Evolutionary conservation across 2,113 vertebrate species (phyloP).

Genomic region (Oxygymnocypris stewartii): DNA sequence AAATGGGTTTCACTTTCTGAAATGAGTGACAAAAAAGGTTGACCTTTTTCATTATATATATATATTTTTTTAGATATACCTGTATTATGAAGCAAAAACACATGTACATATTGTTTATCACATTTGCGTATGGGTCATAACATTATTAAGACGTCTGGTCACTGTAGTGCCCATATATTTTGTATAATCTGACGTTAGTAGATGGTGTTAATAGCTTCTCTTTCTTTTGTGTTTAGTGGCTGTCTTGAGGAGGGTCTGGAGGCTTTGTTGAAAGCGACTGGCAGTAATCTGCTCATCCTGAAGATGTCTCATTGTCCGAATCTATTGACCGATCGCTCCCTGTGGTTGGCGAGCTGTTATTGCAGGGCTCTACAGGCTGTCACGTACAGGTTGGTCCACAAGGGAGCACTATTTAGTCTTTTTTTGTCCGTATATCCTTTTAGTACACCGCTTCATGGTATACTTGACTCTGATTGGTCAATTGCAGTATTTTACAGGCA

Average conservation of each 20-base stretch:
- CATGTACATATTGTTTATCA: too few relatives aligned
- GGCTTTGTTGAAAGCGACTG: slow-evolving; percentile 91
- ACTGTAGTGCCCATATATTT: neutral
- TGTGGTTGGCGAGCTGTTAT: slow-evolving; percentile 99
- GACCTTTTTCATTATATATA: too few relatives aligned
- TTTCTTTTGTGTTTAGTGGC: slow-evolving; percentile 75
- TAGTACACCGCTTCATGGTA: neutral
- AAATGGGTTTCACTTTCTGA: too few relatives aligned
- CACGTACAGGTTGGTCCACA: slow-evolving; percentile 87
- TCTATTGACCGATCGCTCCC: slow-evolving; percentile 94
- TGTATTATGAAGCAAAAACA: too few relatives aligned
- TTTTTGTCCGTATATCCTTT: neutral
- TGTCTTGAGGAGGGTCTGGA: slow-evolving; percentile 95
- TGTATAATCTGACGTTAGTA: neutral
- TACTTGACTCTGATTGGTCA: neutral
- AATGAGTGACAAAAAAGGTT: too few relatives aligned
- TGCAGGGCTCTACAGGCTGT: slow-evolving; percentile 96
- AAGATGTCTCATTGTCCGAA: slow-evolving; percentile 98
- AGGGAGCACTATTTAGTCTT: neutral
- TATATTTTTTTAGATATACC: too few relatives aligned
- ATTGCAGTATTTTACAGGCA: neutral
- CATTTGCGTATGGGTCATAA: neutral
- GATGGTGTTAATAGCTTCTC: neutral
- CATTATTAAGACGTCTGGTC: neutral
- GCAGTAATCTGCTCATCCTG: slow-evolving; percentile 92